phyloP scores from a whole-genome alignment of 2,113 vertebrate genomes.

The Callocephalon fimbriatum region DNA sequence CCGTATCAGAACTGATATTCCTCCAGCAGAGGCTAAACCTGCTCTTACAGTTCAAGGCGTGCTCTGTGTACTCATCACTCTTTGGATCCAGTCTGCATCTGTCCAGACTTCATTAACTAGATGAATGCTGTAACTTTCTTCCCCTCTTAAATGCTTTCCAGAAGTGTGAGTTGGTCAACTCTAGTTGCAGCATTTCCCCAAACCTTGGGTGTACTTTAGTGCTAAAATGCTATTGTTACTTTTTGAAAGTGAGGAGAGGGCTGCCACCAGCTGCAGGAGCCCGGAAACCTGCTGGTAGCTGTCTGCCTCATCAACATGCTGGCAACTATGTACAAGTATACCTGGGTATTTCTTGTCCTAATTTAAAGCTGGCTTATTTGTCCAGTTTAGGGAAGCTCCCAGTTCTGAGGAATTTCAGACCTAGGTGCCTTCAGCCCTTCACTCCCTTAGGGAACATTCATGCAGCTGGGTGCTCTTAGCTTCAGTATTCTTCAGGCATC shows the following conservation, averaged over 20 bases:
- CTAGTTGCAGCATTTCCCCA: neutral
- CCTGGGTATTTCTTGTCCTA: neutral
- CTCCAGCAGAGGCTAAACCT: neutral
- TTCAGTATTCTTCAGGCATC: neutral
- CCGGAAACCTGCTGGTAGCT: neutral
- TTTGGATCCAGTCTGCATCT: neutral
- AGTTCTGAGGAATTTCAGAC: neutral
- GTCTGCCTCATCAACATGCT: accelerated
- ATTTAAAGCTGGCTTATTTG: neutral
- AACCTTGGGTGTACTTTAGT: neutral
- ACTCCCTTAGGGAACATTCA: neutral
- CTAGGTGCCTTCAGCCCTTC: neutral
- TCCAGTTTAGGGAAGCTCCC: neutral
- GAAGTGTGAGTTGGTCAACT: neutral
- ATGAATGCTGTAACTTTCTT: neutral
- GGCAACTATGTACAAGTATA: neutral
- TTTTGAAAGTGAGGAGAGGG: neutral
- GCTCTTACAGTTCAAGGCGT: neutral
- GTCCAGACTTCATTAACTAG: neutral
- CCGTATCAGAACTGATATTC: neutral
- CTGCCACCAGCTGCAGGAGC: neutral
- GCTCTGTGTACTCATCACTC: neutral
- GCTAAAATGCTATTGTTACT: neutral
- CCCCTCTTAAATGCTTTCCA: neutral
- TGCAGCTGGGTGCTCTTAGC: neutral